Percentiles rank a stretch among this genome's conserved stretches.
Conservation (phyloP, 2,797 vertebrate species). For the Crocodylus rhombifer region DNA sequence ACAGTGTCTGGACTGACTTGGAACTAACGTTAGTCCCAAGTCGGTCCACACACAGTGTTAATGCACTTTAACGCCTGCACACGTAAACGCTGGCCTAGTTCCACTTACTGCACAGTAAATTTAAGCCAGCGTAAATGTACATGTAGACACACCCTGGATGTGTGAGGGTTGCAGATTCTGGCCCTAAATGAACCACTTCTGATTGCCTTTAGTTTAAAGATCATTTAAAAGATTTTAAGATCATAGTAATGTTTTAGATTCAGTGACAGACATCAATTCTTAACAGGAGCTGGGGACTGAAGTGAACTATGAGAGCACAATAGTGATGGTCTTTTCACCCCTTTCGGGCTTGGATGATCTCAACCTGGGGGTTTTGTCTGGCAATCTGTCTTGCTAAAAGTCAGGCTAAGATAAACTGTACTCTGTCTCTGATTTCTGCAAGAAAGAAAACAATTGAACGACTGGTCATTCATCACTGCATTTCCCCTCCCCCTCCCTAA, state of each 20-base stretch:
- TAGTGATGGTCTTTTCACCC: conserved; percentile 55
- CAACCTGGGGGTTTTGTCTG: conserved; percentile 75
- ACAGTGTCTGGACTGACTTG: no score
- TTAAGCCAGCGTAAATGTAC: no score
- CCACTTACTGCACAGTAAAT: no score
- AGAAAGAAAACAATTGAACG: conserved; percentile 83
- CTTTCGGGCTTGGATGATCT: conserved; percentile 73
- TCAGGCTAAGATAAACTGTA: conserved; percentile 83
- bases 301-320: conserved; percentile 41
- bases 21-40: no score
- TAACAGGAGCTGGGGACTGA: conserved; percentile 38
- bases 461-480: conserved; percentile 82
- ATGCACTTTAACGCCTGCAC: no score
- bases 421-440: conserved; percentile 84
- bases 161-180: background rate
- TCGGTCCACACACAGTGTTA: no score
- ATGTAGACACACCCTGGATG: background rate
- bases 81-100: no score
- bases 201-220: conserved; percentile 31
- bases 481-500: conserved; percentile 68
- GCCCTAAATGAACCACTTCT: background rate
- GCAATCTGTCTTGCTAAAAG: conserved; percentile 84
- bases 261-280: conserved; percentile 48
- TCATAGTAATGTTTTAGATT: conserved; percentile 40
- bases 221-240: background rate